phyloP scores from a whole-genome alignment of 2,113 vertebrate species.

The Salvator merianae region DNA sequence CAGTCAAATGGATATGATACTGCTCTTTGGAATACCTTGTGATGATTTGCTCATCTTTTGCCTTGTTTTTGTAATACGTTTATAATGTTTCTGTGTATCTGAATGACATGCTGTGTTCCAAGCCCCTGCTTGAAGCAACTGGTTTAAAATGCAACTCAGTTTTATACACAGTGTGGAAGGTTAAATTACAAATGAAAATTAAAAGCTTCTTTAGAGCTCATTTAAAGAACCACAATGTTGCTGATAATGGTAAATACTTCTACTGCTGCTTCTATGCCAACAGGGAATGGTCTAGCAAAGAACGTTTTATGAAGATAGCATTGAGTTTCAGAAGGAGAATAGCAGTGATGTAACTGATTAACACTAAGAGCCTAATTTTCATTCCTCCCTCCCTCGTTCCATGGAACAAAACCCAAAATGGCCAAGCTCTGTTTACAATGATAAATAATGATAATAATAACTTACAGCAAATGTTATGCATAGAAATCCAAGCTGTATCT shows the following conservation, averaged over 20 bases:
- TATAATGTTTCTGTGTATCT: background rate
- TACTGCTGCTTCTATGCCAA: background rate
- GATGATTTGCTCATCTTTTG: background rate
- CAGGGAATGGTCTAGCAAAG: conserved; percentile 6
- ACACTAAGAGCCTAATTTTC: conserved; percentile 19
- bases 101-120: background rate
- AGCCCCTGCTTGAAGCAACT: background rate
- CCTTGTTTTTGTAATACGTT: background rate
- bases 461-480: conserved; percentile 9
- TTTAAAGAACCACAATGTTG: conserved; percentile 4
- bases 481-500: background rate
- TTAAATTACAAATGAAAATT: conserved; percentile 33
- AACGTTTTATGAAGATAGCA: background rate
- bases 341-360: background rate
- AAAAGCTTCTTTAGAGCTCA: conserved; percentile 5
- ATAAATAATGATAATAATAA: conserved; percentile 34
- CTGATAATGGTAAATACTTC: conserved; percentile 16
- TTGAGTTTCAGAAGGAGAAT: conserved; percentile 23
- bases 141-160: conserved; percentile 16
- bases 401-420: conserved; percentile 35
- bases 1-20: background rate
- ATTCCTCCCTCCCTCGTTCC: conserved; percentile 4
- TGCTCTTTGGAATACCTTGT: background rate
- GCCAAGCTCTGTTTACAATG: conserved; percentile 26
- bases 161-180: conserved; percentile 13